Evolutionary conservation across 1,140 invertebrate genomes (phyloP), one percentile per base, ranked within the genome.

Genomic region (Bathynomus jamesi): DNA sequence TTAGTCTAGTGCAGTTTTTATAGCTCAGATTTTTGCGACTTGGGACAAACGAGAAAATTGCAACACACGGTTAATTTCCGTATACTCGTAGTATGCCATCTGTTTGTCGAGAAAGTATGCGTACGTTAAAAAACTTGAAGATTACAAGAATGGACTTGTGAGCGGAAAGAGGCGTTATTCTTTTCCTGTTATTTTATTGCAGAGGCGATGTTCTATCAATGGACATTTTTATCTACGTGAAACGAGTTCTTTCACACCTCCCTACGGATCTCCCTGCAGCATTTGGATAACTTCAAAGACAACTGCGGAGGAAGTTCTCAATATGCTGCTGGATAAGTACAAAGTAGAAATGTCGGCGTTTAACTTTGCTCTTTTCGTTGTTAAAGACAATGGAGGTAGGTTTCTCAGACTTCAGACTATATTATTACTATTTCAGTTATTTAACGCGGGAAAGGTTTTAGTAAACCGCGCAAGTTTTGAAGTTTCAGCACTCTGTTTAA

Each of bases 141-240:
- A n/a, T n/a, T n/a, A n/a, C n/a, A n/a, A n/a, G n/a, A n/a, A n/a
- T n/a, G n/a, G n/a, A n/a, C n/a, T n/a, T n/a, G n/a, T n/a, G n/a
- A n/a, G n/a, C n/a, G n/a, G n/a, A n/a, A n/a, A n/a, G n/a, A n/a
- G n/a, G n/a, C n/a, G n/a, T n/a, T n/a, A n/a, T n/a, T n/a, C n/a
- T n/a, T n/a, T n/a, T n/a, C n/a, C n/a, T n/a, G n/a, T n/a, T 40
- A 17, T n/a, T 25, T 21, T 21, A 31, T 67, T 76, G 31, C 73
- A 88, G 83, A 83, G 90, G 71, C 85, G 91, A 69, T 93, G 91
- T 76, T 93, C 91, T 40, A 94, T 94, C 30, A 94, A 94, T 81
- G 91, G 91, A 1, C 91, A 94, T 81, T 92, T 90, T 81, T 94
- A 94, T 79, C 91, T 94, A 81, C 86, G 91, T 67, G 91, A 93